Evolutionary conservation across 2,888 invertebrate species (phyloP), one percentile per base, ranked within the genome.

Genomic region (Agrilus biguttatus): DNA sequence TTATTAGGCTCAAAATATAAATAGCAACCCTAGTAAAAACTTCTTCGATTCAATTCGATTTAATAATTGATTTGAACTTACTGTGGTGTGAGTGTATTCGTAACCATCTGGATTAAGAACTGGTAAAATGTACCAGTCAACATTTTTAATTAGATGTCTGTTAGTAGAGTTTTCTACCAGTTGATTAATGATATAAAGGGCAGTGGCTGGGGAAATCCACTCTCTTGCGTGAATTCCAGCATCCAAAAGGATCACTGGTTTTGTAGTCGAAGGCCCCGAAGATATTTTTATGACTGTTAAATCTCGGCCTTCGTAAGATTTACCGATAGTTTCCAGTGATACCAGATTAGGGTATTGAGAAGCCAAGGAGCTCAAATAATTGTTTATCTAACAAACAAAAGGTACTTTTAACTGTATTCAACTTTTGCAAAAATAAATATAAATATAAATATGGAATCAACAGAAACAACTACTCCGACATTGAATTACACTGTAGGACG

Each of bases 31-130:
- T n/a, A n/a, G n/a, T n/a, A n/a, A n/a, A n/a, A n/a, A n/a, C n/a
- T n/a, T n/a, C n/a, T n/a, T n/a, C n/a, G n/a, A n/a, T n/a, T n/a
- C n/a, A n/a, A n/a, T n/a, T n/a, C n/a, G n/a, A n/a, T n/a, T n/a
- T n/a, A 32, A 6, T 32, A 6, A 14, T 14, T 3, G 3, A 32
- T n/a, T 14, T 21, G 14, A 10, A 65, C 68, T 66, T 57, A 73
- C 73, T 14, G 40, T 51, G 1, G 61, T 61, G 50, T 70, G 71
- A 3, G 74, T 70, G 58, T 62, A 77, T 49, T 71, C 73, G 52
- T 83, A 83, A 7, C 84, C 83, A 62, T 84, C 84, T n/a, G 83
- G 82, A 57, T 84, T 84, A 34, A 75, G 65, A 13, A 77, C 65
- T 0, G 83, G 83, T 13, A 82, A 52, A 14, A 80, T 61, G 47